These are phyloP conservation scores for Galleria mellonella DNA, from an alignment of 1,140 invertebrate genomes.

Conservation along the genomic window DNA sequence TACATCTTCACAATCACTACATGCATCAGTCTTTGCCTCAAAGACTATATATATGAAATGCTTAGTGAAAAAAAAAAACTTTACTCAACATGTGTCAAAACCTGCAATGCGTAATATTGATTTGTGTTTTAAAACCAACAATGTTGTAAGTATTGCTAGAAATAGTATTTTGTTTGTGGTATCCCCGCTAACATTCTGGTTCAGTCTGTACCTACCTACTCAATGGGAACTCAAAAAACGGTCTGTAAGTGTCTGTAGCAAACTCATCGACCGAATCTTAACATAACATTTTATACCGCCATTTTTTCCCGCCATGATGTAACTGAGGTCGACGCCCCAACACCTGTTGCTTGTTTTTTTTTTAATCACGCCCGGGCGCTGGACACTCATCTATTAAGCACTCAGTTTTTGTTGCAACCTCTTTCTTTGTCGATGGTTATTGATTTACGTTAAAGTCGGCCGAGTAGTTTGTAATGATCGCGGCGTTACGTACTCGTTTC, in stretches of 20 bases:
- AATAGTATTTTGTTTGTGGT: too few relatives aligned
- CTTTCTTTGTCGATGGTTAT: constrained; percentile 36
- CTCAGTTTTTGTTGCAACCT: constrained; percentile 38
- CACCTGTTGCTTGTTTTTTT: constrained; percentile 48
- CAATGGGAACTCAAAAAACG: constrained; percentile 21
- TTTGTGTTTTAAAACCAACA: too few relatives aligned
- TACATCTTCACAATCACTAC: too few relatives aligned
- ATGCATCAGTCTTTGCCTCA: too few relatives aligned
- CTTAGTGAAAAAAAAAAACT: too few relatives aligned
- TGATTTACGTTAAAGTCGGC: constrained; percentile 33
- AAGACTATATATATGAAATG: too few relatives aligned
- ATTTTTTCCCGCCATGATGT: constrained; percentile 45
- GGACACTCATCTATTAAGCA: constrained; percentile 41
- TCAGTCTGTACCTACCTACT: constrained; percentile 8
- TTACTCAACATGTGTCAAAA: too few relatives aligned
- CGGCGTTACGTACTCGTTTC: background rate
- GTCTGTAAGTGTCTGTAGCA: constrained; percentile 17
- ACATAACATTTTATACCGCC: constrained; percentile 18
- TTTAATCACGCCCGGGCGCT: constrained; percentile 27
- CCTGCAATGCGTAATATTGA: too few relatives aligned
- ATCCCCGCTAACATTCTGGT: too few relatives aligned
- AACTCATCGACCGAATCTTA: constrained; percentile 20
- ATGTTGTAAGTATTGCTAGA: too few relatives aligned
- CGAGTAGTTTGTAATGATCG: background rate
- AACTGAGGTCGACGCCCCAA: constrained; percentile 35